Base-by-base conservation (phyloP, 2,888 invertebrate genomes). In the Standfussiana lucernea region DNA sequence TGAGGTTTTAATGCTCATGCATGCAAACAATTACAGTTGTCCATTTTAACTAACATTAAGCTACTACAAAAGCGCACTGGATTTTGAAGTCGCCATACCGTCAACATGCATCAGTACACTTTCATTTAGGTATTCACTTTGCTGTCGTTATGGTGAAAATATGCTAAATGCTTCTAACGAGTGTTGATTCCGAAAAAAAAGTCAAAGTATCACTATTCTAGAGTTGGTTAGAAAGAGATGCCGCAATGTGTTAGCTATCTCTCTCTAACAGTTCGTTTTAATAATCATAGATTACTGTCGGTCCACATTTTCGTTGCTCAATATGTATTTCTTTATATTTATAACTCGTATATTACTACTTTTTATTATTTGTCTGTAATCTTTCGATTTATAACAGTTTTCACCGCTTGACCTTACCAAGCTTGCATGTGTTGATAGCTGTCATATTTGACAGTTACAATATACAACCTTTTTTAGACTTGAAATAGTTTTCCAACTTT, bases 251-350 rank as follows among this genome's bases (percentile, higher is more conserved):
- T 59, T 7, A 45, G 35, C 45, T 75, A 24, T 79, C 79, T 79
- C 68, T 21, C 45, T 70, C 62, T 70, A 37, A 62, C 59, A 45
- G 13, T 37, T 37, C 1, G 11, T 42, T 73, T 62, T n/a, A 59
- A 35, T 35, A 61, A 11, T 61, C 32, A 61, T 35, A 35, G 61
- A 8, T 32, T 5, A 47, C 24, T 35, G 86, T 77, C 79, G 87
- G 80, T 73, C 56, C 74, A 65, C 72, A 40, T 81, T 82, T 82
- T 83, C 64, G 89, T 88, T 89, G 89, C 89, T 89, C 89, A 89
- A 89, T 89, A 86, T 86, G 67, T 85, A 85, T 86, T 72, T 64
- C 72, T 75, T 82, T 80, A 61, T 79, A 70, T 83, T 70, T 77
- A 67, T 82, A 50, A 78, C 70, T 79, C 64, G 24, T 81, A 67